A percentile compares a stretch with the other conserved stretches of the same genome.
These are phyloP conservation scores for Brachymystax lenok DNA, from an alignment of 2,797 vertebrate species.

Conservation along the genomic window DNA sequence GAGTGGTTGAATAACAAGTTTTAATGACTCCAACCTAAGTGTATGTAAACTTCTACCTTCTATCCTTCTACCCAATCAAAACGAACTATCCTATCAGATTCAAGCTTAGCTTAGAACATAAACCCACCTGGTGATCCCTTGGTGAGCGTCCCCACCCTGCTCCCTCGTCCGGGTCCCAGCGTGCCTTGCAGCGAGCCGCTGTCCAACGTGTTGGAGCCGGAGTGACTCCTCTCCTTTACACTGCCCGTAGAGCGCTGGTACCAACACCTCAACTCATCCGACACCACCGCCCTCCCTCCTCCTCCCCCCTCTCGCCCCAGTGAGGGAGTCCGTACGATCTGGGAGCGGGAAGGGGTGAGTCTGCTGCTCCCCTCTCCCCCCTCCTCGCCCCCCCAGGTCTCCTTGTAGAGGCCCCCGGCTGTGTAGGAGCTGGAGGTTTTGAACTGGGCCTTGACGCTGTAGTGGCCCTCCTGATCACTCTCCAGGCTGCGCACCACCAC, in stretches of 20 bases:
- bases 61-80: too few relatives aligned
- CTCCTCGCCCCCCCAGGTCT: conserved; percentile 89
- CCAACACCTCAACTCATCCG: conserved; percentile 96
- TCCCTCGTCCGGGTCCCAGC: conserved; percentile 87
- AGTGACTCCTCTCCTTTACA: conserved; percentile 92
- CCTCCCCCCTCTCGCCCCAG: conserved; percentile 87
- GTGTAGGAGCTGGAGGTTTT: conserved; percentile 99
- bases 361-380: conserved; percentile 83
- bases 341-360: conserved; percentile 93
- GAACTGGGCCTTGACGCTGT: conserved; percentile 99
- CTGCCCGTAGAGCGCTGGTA: conserved; percentile 94
- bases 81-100: too few relatives aligned
- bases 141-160: conserved; percentile 89
- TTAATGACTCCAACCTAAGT: too few relatives aligned
- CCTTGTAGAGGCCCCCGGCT: conserved; percentile 93
- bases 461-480: conserved; percentile 98
- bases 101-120: too few relatives aligned
- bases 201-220: conserved; percentile 90
- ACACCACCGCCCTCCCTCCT: conserved; percentile 86
- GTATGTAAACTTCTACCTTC: too few relatives aligned
- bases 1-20: too few relatives aligned
- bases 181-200: conserved; percentile 90
- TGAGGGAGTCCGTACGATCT: conserved; percentile 98
- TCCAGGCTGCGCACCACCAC: conserved; percentile 98
- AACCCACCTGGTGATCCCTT: conserved; percentile 92